These are phyloP conservation scores for Ditula angustiorana DNA, from an alignment of 2,888 invertebrate genomes.

Conservation along the genomic window DNA sequence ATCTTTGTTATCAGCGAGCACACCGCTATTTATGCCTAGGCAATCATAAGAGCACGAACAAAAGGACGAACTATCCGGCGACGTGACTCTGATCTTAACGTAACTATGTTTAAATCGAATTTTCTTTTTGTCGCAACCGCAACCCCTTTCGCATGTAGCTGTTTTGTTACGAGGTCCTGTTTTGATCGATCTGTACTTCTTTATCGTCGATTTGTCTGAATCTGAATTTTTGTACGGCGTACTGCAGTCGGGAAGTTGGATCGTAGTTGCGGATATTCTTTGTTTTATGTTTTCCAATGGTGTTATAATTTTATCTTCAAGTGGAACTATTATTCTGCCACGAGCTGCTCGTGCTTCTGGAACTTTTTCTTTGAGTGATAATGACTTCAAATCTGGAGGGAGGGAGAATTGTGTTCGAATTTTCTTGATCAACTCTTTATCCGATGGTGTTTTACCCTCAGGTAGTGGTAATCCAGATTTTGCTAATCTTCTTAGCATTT, in stretches of 20 bases:
- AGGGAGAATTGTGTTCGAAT: not conserved
- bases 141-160: slow-evolving; percentile 2
- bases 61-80: slow-evolving; percentile 6
- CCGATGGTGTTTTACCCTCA: not conserved
- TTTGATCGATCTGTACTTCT: not conserved
- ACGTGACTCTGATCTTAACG: slow-evolving; percentile 8
- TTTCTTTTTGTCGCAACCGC: slow-evolving; percentile 13
- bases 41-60: slow-evolving; percentile 1
- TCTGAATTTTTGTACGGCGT: not conserved
- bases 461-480: not conserved
- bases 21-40: not conserved
- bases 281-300: not conserved
- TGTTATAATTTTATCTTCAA: not conserved
- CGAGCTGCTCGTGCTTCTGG: not conserved
- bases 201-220: not conserved
- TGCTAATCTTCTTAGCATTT: slow-evolving; percentile 1
- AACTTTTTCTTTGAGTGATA: not conserved
- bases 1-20: not conserved
- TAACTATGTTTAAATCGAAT: slow-evolving; percentile 12
- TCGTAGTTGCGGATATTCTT: not conserved
- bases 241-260: not conserved
- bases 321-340: not conserved
- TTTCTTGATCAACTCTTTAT: not conserved
- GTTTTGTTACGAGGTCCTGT: not conserved
- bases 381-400: not conserved